A percentile compares a stretch with the other conserved stretches of the same genome.
These are phyloP conservation scores for Hoplostethus atlanticus DNA, from an alignment of 2,797 vertebrate genomes.

Conservation along the genomic window DNA sequence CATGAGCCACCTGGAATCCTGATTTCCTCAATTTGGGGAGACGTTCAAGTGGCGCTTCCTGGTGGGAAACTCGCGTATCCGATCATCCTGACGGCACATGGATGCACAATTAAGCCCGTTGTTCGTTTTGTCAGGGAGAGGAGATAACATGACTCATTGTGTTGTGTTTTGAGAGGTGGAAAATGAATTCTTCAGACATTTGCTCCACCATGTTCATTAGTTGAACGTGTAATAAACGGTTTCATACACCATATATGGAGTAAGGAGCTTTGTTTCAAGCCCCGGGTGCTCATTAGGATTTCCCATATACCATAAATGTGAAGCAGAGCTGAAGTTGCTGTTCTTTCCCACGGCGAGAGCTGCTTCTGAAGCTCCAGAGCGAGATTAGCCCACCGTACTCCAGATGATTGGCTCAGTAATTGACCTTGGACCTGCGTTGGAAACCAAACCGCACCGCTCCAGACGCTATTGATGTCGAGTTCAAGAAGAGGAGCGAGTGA, in stretches of 20 bases:
- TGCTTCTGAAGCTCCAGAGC: slow-evolving; percentile 21
- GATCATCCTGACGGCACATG: too few species aligned
- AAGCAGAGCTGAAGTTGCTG: background rate
- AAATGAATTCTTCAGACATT: background rate
- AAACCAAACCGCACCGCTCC: slow-evolving; percentile 44
- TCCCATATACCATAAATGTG: background rate
- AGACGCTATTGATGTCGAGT: slow-evolving; percentile 10
- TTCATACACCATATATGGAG: background rate
- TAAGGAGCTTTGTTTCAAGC: slow-evolving; percentile 11
- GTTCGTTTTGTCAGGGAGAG: too few species aligned
- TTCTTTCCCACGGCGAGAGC: slow-evolving; percentile 6
- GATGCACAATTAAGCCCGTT: too few species aligned
- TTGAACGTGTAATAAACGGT: slow-evolving; percentile 6
- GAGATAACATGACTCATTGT: too few species aligned
- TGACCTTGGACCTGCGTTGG: slow-evolving; percentile 52
- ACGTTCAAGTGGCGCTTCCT: too few species aligned
- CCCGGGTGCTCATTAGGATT: slow-evolving; percentile 34
- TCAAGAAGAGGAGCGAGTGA: slow-evolving; percentile 6
- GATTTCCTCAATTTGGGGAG: background rate
- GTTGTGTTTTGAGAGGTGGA: background rate
- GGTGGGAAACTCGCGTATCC: too few species aligned
- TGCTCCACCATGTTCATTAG: background rate
- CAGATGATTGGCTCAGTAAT: slow-evolving; percentile 49
- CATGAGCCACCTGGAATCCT: background rate
- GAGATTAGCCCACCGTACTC: slow-evolving; percentile 45